Base-by-base conservation (phyloP, 35 echinoderm and acorn worm genomes). In the Amphiura filiformis region DNA sequence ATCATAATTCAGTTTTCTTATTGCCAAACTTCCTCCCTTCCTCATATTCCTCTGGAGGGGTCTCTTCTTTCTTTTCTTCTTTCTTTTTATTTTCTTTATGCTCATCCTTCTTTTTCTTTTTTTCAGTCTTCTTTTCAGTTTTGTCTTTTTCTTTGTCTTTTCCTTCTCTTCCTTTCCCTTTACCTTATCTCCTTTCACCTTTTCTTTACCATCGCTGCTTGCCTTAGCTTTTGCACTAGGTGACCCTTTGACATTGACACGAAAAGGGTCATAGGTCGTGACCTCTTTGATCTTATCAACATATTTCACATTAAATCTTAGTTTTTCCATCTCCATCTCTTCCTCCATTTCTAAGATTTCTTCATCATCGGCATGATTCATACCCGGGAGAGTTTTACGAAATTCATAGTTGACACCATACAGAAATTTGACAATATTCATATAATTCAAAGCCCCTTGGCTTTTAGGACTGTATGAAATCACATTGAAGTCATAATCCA, bases 261-360 rank as follows among this genome's bases (percentile, higher is more conserved):
- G 1, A 36, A 38, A n/a, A 1, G 35, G 39, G 79, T 39, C 31
- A 26, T 81, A n/a, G 18, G 23, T 40, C 5, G 37, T 22, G 18
- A 42, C 36, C 79, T 39, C 1, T 81, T 81, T 81, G 36, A 42
- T 12, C 37, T 37, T 81, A 31, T 85, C 83, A 32, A 85, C 64
- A 61, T 85, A 85, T 32, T 56, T 28, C 30, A 85, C 83, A 61
- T 85, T 37, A 36, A 85, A 85, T 23, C 83, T 23, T 36, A 65
- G 37, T 22, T 61, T 61, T 36, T 85, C 83, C 9, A 85, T 61
- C 22, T 85, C 83, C 83, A 85, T 85, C 32, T 65, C 83, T 37
- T 85, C 83, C 31, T 85, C 83, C 83, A 85, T 85, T 61, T 36
- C 34, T 11, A 85, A 23, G 23, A 85, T 61, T 1, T 85, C 83